These are phyloP conservation scores for Agonopterix subpropinquella DNA, from an alignment of 2,888 invertebrate genomes.

Conservation along the genomic window DNA sequence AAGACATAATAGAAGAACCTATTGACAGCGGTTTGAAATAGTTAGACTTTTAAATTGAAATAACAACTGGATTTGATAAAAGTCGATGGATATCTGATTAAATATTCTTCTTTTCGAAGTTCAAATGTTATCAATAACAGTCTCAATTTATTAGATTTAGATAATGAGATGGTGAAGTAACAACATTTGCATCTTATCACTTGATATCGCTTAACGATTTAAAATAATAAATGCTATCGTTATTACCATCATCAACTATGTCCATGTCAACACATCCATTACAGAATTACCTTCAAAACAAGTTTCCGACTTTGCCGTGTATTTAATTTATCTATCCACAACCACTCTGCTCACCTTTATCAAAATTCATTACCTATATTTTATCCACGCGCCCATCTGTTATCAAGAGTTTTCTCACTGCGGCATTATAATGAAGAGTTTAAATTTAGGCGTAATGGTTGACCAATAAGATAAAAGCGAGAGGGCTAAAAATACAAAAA, in stretches of 20 bases:
- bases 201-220: slow-evolving; percentile 4
- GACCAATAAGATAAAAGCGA: slow-evolving; percentile 75
- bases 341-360: slow-evolving; percentile 46
- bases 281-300: slow-evolving; percentile 34
- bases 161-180: not conserved
- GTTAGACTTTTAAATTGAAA: no score
- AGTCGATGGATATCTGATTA: no score
- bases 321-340: slow-evolving; percentile 39
- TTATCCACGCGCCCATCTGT: slow-evolving; percentile 57
- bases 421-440: slow-evolving; percentile 73
- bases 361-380: slow-evolving; percentile 69
- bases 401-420: slow-evolving; percentile 70
- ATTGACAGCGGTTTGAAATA: no score
- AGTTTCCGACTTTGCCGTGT: slow-evolving; percentile 28
- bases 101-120: not conserved
- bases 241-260: slow-evolving; percentile 32
- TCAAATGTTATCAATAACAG: not conserved
- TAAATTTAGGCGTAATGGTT: slow-evolving; percentile 75
- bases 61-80: no score
- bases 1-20: not conserved
- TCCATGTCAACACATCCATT: slow-evolving; percentile 36
- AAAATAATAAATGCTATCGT: slow-evolving; percentile 30
- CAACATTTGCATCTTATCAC: no score
- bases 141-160: not conserved
- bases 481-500: slow-evolving; percentile 50